Base-by-base conservation (phyloP, 2,888 invertebrate species). In the Cremastobaeus sp. region DNA sequence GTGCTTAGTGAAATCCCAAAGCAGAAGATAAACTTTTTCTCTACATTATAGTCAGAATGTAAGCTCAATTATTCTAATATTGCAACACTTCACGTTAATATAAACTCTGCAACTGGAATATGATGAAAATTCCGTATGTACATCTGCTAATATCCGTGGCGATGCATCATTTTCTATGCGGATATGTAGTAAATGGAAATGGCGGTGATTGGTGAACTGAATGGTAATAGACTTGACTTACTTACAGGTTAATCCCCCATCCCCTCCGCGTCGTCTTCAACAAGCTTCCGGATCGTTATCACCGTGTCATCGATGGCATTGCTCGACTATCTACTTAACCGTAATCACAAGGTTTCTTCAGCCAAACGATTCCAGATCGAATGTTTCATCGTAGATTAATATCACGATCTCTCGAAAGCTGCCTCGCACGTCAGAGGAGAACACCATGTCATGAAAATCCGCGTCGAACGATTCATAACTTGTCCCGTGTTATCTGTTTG, bases 371-470 rank as follows among this genome's bases (percentile, higher is more conserved):
- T 57, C 72, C 55, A 55, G 71, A 75, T 75, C 78, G 77, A 79
- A 78, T 77, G 78, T 80, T 81, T 80, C 81, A 76, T 77, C 76
- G 80, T 72, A 80, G 81, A 79, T 80, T 81, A 81, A 80, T 78
- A 77, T 78, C 74, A 71, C 72, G 68, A 74, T 74, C 62, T 76
- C 76, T 59, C 6, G 35, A 2, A 41, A 71, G 50, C 52, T 59
- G n/a, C 6, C 11, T n/a, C 30, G n/a, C 47, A 48, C 28, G 30
- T 15, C 20, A 28, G 25, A 11, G 21, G 34, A 17, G 34, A 52
- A 60, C 59, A 60, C 45, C 47, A 30, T 43, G 6, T 32, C 39
- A 17, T 41, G 50, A 32, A 41, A 62, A 50, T 50, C 30, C 30
- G 12, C 37, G 17, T 32, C 15, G 20, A 21, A 60, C 21, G 30